Conservation (phyloP, 2,113 vertebrate species). For the Erpornis zantholeuca region DNA sequence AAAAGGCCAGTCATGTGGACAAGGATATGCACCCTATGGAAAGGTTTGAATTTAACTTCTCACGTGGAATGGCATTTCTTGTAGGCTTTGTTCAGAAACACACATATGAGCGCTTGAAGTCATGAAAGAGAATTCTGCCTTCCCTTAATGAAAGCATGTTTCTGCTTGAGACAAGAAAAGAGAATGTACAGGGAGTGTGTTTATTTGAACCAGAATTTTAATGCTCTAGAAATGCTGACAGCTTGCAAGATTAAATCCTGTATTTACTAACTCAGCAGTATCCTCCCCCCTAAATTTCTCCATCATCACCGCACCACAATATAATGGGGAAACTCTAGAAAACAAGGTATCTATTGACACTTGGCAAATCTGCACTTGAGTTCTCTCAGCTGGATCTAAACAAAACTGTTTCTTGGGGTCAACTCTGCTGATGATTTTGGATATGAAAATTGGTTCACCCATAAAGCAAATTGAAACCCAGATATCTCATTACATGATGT, state of each 20-base stretch:
- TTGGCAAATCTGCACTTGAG: background rate
- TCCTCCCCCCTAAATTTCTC: background rate
- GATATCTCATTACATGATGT: background rate
- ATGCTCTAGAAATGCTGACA: conserved; percentile 2
- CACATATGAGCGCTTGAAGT: background rate
- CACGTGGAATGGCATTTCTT: background rate
- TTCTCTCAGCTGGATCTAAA: background rate
- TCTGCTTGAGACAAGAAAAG: background rate
- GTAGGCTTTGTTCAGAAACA: background rate
- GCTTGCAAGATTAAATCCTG: background rate
- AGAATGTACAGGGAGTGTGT: background rate
- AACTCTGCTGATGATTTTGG: background rate
- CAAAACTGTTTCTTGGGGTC: background rate
- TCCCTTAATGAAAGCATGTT: background rate
- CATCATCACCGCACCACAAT: background rate
- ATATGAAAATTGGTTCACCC: background rate
- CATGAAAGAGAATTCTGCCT: background rate
- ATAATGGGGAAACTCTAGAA: background rate
- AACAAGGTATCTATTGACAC: background rate
- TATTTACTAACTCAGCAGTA: conserved; percentile 25
- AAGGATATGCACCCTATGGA: background rate
- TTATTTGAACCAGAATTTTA: conserved; percentile 17
- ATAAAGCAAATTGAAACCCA: background rate
- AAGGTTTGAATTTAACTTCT: background rate
- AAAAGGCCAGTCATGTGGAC: background rate